Conservation (phyloP, 2,113 vertebrate species). For the Oxyruncus cristatus region DNA sequence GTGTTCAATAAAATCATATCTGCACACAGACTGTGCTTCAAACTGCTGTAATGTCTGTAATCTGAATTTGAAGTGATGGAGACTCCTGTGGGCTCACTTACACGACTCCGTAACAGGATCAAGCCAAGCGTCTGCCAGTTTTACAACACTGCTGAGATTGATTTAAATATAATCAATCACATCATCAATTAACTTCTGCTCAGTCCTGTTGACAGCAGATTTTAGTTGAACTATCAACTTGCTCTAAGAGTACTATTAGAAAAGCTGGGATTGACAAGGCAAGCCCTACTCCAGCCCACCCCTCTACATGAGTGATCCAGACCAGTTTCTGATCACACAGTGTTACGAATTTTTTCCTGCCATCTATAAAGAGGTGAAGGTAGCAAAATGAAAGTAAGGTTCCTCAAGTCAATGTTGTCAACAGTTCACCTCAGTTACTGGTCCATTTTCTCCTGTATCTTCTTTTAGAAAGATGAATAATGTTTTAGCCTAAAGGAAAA, state of each 20-base stretch:
- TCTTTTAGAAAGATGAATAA: slow-evolving; percentile 79
- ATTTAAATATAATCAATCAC: background rate
- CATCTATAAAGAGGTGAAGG: background rate
- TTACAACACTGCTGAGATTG: background rate
- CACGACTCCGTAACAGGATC: background rate
- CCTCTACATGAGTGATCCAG: background rate
- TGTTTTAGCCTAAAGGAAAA: slow-evolving; percentile 75
- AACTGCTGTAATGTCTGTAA: background rate
- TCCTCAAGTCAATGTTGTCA: background rate
- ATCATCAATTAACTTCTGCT: background rate
- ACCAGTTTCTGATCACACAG: background rate
- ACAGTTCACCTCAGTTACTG: background rate
- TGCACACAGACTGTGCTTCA: background rate
- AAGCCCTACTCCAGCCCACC: background rate
- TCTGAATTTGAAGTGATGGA: background rate
- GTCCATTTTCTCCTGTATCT: background rate
- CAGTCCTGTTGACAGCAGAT: background rate
- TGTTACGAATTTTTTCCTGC: background rate
- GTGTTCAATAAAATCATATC: background rate
- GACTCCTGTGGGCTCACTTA: background rate
- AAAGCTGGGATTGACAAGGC: background rate
- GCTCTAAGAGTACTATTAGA: background rate
- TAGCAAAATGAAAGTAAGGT: background rate
- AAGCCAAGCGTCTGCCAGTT: background rate
- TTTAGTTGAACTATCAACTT: background rate